These are phyloP conservation scores for Lepisosteus oculatus DNA, from an alignment of 2,113 vertebrate genomes.

Conservation along the genomic window DNA sequence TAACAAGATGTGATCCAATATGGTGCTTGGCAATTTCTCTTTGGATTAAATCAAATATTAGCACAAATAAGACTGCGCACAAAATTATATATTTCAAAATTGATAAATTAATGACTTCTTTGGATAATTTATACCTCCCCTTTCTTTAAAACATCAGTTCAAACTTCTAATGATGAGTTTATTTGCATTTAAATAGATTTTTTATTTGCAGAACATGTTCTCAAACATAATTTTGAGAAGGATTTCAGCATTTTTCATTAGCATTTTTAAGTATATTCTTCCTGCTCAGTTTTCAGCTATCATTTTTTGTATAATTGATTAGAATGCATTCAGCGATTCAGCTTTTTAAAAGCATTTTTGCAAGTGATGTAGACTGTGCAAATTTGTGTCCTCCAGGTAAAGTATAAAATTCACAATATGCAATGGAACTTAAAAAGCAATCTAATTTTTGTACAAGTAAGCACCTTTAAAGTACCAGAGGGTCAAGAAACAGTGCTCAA, in stretches of 20 bases:
- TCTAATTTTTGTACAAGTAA: neutral
- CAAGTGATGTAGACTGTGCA: conserved; percentile 11
- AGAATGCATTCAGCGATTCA: conserved; percentile 23
- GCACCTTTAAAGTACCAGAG: conserved; percentile 19
- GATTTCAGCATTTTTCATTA: conserved; percentile 29
- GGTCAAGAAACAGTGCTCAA: conserved; percentile 19
- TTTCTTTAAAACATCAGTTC: conserved; percentile 68
- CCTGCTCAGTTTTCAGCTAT: conserved; percentile 1
- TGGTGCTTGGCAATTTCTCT: conserved; percentile 54
- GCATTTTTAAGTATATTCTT: conserved; percentile 36
- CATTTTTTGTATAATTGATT: conserved; percentile 23
- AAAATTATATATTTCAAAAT: conserved; percentile 82
- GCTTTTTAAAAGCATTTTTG: neutral
- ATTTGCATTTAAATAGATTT: conserved; percentile 98
- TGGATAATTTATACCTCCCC: conserved; percentile 82
- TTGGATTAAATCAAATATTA: conserved; percentile 75
- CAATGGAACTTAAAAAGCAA: conserved; percentile 13
- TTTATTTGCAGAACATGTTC: conserved; percentile 69
- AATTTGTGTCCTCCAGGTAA: conserved; percentile 16
- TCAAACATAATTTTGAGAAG: conserved; percentile 35
- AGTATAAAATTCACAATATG: neutral
- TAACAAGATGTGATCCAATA: conserved; percentile 11
- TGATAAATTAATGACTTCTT: conserved; percentile 79
- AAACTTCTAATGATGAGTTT: conserved; percentile 72
- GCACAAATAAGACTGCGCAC: conserved; percentile 65